Evolutionary conservation across 2,888 invertebrate genomes (phyloP), one percentile per base, ranked within the genome.

Genomic region (Spilosoma lubricipeda): DNA sequence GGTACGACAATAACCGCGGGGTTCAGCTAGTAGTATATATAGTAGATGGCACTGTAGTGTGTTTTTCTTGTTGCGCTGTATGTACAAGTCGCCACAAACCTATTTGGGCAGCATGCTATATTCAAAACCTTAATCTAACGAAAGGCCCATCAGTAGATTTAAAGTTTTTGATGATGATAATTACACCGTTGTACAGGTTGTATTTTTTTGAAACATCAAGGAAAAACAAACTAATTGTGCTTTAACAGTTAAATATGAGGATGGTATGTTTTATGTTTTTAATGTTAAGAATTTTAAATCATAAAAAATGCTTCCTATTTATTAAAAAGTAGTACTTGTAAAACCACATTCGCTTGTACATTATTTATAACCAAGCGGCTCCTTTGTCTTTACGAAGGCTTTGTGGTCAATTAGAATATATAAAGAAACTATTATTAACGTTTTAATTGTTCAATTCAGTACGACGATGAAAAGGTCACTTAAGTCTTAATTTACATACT

Each of bases 401-500:
- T 42, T 56, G 71, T 77, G 73, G 72, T 78, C 71, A 80, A 78
- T 82, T 80, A 82, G 79, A 76, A 70, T 79, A 85, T 73, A 78
- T 80, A 81, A 76, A 77, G 78, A 77, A 84, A 84, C 78, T 85
- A 81, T 79, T 80, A 82, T 80, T 77, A 72, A 76, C 79, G 70
- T 80, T 84, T 84, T 83, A 80, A 85, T 82, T 82, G 76, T 76
- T 85, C 85, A 76, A 82, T 84, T 79, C 77, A 71, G 75, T 71
- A 67, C 74, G 70, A 79, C 75, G 76, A 77, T 80, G 76, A 80
- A 79, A 77, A 75, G 82, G 80, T 81, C 73, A 82, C 79, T 79
- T 75, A 77, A 70, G 77, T 79, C 70, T 80, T 78, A 77, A 84
- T 86, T 85, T 83, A 86, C 85, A 86, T 83, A 85, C 81, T 86